Evolutionary conservation across 2,888 invertebrate species (phyloP), one percentile per base, ranked within the genome.

Genomic region (Nymphalis c-album): DNA sequence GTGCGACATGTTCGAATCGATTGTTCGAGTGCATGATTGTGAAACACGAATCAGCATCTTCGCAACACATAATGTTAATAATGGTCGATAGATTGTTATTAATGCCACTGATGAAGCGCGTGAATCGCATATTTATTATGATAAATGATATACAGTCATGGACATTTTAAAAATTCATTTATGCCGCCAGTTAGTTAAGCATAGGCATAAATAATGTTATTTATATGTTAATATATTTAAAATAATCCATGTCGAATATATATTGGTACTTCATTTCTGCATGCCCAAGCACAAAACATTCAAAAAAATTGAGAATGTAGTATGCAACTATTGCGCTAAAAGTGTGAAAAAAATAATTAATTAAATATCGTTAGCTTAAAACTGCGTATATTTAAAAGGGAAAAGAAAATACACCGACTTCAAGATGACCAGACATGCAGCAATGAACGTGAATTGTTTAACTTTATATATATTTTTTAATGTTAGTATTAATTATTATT

Each of bases 381-480:
- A 81, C 73, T 81, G 85, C 82, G 77, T 84, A 78, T 85, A 80
- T 77, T 76, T 40, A 13, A 40, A 40, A 6, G 6, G 0, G 5
- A 40, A 75, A 71, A 74, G 74, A 68, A 72, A 73, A 76, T 74
- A 78, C 75, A 83, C 76, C 81, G 78, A 80, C 75, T 78, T 78
- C 73, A 90, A 91, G 91, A 88, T 90, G 91, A 91, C 91, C 91
- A 92, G 91, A 92, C 91, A 91, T 90, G 91, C 91, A 92, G 91
- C 82, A 90, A 92, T 86, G 91, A 87, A 81, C 70, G 77, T 75
- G 75, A 76, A 73, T 60, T 67, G 70, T 74, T 65, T 67, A 66
- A 70, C 65, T 60, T 55, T 16, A 55, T 13, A 18, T 64, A 6
- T 6, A 6, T 50, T 45, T 46, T 64, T 63, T n/a, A 46, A 59